phyloP scores from a whole-genome alignment of 2,113 vertebrate genomes.

The Lucifuga dentata region DNA sequence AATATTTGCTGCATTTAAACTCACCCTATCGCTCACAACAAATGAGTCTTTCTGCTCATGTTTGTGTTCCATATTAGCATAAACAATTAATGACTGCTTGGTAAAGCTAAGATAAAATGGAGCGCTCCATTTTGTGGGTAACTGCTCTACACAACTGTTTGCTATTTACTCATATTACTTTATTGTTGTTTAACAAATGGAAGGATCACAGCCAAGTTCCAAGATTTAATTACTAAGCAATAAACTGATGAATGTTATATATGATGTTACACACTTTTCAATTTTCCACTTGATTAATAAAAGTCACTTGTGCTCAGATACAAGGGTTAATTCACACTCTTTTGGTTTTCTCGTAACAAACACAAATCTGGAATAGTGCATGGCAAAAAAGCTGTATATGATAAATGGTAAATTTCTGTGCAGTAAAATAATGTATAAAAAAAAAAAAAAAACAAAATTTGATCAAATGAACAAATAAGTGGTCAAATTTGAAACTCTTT shows the following conservation, averaged over 20 bases:
- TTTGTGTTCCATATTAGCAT: conserved; percentile 66
- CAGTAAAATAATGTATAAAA: too few relatives aligned
- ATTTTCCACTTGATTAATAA: conserved; percentile 7
- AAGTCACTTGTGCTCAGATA: not conserved
- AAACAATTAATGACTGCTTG: conserved; percentile 68
- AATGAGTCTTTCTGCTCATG: conserved; percentile 29
- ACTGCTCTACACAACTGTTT: conserved; percentile 27
- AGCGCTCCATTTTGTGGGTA: not conserved
- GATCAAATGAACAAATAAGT: not conserved
- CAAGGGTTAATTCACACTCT: not conserved
- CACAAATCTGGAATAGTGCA: not conserved
- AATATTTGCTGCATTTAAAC: conserved; percentile 66
- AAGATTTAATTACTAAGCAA: conserved; percentile 26
- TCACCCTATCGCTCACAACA: conserved; percentile 49
- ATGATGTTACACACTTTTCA: not conserved
- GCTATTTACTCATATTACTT: conserved; percentile 11
- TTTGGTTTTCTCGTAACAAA: conserved; percentile 2
- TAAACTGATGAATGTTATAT: not conserved
- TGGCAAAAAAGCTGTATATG: too few relatives aligned
- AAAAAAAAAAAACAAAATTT: not conserved
- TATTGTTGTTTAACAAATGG: not conserved
- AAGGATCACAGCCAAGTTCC: conserved; percentile 14
- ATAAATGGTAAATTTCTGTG: too few relatives aligned
- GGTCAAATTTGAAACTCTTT: not conserved
- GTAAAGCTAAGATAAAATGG: conserved; percentile 30